Evolutionary conservation across 2,797 vertebrate species (phyloP).

Genomic region (Danio tinwini): DNA sequence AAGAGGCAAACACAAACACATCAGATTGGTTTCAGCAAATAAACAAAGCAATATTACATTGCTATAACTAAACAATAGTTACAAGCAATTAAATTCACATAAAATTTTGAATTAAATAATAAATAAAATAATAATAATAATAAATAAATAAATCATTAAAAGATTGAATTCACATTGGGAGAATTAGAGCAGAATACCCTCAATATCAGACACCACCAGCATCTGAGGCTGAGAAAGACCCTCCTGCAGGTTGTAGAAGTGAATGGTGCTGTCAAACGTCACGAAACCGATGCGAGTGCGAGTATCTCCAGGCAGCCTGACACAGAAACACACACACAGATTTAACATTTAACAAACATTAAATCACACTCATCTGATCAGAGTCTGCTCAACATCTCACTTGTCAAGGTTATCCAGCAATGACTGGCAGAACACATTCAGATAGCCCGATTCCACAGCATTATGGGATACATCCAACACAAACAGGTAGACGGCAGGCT

Average conservation of each 20-base stretch:
- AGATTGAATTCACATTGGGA: no score
- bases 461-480: constrained; percentile 96
- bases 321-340: not conserved
- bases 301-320: constrained; percentile 92
- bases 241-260: constrained; percentile 98
- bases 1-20: constrained; percentile 35
- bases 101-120: no score
- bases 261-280: constrained; percentile 95
- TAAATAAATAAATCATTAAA: no score
- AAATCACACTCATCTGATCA: not conserved
- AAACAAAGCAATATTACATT: no score
- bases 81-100: no score
- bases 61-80: no score
- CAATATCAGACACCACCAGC: constrained; percentile 96
- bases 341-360: no score
- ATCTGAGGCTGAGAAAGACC: constrained; percentile 96
- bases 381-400: constrained; percentile 75
- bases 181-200: constrained; percentile 79
- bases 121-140: no score
- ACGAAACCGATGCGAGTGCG: constrained; percentile 93
- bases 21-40: no score
- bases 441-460: constrained; percentile 93
- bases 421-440: constrained; percentile 89
- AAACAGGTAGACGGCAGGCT: constrained; percentile 95
- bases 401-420: constrained; percentile 93